Base-by-base conservation (phyloP, 2,113 vertebrate species). In the Elanoides forficatus region DNA sequence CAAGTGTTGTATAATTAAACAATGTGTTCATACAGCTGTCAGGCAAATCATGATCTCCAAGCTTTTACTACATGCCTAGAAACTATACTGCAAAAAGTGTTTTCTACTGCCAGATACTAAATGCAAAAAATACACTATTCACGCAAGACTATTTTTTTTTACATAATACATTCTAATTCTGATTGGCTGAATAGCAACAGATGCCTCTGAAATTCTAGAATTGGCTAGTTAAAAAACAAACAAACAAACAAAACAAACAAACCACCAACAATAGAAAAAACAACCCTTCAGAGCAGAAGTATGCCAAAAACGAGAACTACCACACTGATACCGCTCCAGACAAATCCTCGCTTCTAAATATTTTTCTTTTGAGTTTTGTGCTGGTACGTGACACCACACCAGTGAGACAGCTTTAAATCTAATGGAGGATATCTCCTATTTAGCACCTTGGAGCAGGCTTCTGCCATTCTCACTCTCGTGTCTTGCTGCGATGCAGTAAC, bases 41-140 rank as follows among this genome's bases (percentile, higher is more conserved):
- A 93, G 84, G 91, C 95, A 85, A 96, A 97, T 86, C 96, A 88
- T 87, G 96, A 97, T 94, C 95, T 97, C 97, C 89, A 91, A 63
- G 93, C 83, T 97, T 97, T 97, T 96, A 97, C 63, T 97, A 97
- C 97, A 52, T 20, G 60, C 92, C 90, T 73, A 92, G 60, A 66
- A 94, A 86, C 63, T 86, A 70, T 4, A 45, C 0, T 10, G 75
- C 53, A 32, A 6, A 6, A 53, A 45, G 45, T 34, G 15, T 42
- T 47, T 80, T 29, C 78, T 81, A 40, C 71, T 75, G 60, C 25
- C 82, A 60, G 75, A 25, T 76, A 66, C 2, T 58, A 63, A 81
- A 48, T 25, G 11, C 3, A 80, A 74, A 72, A 63, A 89, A 21
- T 9, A 26, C 6, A 7, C 43, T 55, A 22, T 20, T 47, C 27